A percentile compares a stretch with the other conserved stretches of the same genome.
Evolutionary conservation across 2,113 vertebrate species (phyloP).

Genomic region (Chamaetylas fuelleborni): DNA sequence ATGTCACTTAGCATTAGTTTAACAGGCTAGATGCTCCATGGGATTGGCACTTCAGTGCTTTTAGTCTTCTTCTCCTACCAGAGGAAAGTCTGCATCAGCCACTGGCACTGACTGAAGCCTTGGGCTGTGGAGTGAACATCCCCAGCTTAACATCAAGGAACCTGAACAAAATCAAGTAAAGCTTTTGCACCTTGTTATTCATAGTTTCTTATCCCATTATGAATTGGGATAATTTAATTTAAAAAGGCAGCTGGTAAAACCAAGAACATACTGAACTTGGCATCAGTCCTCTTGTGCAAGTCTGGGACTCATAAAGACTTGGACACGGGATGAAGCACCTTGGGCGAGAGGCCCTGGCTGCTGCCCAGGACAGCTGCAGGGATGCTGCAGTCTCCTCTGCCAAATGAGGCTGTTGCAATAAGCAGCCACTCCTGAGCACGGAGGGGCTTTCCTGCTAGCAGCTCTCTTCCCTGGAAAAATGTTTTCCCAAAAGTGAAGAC

Average conservation of each 20-base stretch:
- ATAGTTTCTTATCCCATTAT: neutral
- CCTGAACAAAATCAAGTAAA: neutral
- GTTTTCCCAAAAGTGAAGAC: neutral
- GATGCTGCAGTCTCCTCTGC: neutral
- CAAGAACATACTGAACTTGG: slow-evolving; percentile 22
- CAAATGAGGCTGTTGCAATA: neutral
- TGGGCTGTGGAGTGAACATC: neutral
- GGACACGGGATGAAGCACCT: neutral
- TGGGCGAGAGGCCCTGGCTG: neutral
- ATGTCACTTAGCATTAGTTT: neutral
- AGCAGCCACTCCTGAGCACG: neutral
- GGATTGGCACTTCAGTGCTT: neutral
- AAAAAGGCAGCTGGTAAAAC: neutral
- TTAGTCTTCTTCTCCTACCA: neutral
- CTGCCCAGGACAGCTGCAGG: slow-evolving; percentile 16
- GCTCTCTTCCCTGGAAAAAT: neutral
- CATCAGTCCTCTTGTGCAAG: neutral
- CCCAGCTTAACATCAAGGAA: neutral
- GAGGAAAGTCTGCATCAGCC: neutral
- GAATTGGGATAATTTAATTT: neutral
- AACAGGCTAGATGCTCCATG: neutral
- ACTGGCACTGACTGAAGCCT: neutral
- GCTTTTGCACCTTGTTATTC: neutral
- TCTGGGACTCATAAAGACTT: slow-evolving; percentile 19
- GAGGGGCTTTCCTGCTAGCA: neutral